Evolutionary conservation across 1,140 invertebrate species (phyloP).

Genomic region (Drosophila ercepeae): DNA sequence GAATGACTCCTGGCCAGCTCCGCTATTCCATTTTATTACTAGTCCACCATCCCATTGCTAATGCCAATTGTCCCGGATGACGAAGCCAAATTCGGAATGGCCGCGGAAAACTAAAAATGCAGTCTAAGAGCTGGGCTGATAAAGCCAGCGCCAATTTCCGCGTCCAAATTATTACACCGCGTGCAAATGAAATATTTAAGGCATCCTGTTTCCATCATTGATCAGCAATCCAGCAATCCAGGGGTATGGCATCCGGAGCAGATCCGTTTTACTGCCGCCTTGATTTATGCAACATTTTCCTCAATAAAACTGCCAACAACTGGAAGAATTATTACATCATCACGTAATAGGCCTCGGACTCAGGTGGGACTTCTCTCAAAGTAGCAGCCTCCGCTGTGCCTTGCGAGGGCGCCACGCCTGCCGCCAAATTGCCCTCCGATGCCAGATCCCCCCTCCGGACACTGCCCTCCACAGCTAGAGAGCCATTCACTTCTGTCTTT

Average conservation of each 20-base stretch:
- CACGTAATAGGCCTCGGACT: conserved; percentile 66
- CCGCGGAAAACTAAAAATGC: conserved; percentile 33
- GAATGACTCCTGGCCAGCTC: conserved; percentile 43
- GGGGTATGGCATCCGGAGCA: conserved; percentile 21
- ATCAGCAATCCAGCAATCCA: conserved; percentile 5
- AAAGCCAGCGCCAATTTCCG: conserved; percentile 34
- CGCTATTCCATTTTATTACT: conserved; percentile 20
- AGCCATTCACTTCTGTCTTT: conserved; percentile 47
- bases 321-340: conserved; percentile 80
- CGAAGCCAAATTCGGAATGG: conserved; percentile 41
- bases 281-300: conserved; percentile 80
- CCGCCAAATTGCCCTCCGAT: conserved; percentile 67
- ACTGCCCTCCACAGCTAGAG: neutral
- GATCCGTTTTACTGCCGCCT: conserved; percentile 73
- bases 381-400: conserved; percentile 17
- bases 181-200: conserved; percentile 62
- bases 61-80: conserved; percentile 56
- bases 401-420: conserved; percentile 64
- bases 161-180: conserved; percentile 58
- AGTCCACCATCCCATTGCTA: neutral
- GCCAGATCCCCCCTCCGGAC: conserved; percentile 11
- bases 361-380: conserved; percentile 15
- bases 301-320: conserved; percentile 76
- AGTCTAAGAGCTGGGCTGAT: conserved; percentile 6
- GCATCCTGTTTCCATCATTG: conserved; percentile 61